These are phyloP conservation scores for Nephrotoma appendiculata DNA, from an alignment of 2,888 invertebrate species.

Conservation along the genomic window DNA sequence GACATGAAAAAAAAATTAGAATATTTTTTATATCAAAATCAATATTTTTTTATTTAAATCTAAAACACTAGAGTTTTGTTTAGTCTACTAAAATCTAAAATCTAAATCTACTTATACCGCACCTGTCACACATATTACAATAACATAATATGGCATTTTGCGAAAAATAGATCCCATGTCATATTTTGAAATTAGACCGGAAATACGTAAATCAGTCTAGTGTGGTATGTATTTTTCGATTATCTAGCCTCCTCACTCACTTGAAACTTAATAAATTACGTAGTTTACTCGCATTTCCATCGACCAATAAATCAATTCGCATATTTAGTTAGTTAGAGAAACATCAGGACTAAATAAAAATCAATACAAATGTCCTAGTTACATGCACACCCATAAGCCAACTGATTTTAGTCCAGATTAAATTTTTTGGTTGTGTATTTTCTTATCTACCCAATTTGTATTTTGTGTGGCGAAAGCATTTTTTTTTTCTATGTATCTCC, in stretches of 20 bases:
- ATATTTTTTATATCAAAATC: not conserved
- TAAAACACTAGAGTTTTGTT: not conserved
- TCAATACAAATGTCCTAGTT: not conserved
- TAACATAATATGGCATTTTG: too few species aligned
- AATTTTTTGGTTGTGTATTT: not conserved
- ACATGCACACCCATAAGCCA: not conserved
- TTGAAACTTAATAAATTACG: not conserved
- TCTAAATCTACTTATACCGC: not conserved
- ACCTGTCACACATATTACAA: too few species aligned
- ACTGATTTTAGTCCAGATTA: not conserved
- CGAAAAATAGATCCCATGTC: not conserved
- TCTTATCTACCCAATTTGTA: not conserved
- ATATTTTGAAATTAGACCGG: not conserved
- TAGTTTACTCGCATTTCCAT: not conserved
- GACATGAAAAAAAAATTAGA: not conserved
- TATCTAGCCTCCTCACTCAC: not conserved
- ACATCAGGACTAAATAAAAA: not conserved
- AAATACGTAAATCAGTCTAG: not conserved
- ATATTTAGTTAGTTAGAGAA: not conserved
- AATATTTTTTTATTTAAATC: not conserved
- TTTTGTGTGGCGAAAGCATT: not conserved
- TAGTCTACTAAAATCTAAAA: not conserved
- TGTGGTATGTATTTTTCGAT: not conserved
- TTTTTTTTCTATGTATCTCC: not conserved
- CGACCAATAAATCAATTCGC: not conserved